Conservation (phyloP, 2,113 vertebrate genomes). For the Oreochromis spilurus region DNA sequence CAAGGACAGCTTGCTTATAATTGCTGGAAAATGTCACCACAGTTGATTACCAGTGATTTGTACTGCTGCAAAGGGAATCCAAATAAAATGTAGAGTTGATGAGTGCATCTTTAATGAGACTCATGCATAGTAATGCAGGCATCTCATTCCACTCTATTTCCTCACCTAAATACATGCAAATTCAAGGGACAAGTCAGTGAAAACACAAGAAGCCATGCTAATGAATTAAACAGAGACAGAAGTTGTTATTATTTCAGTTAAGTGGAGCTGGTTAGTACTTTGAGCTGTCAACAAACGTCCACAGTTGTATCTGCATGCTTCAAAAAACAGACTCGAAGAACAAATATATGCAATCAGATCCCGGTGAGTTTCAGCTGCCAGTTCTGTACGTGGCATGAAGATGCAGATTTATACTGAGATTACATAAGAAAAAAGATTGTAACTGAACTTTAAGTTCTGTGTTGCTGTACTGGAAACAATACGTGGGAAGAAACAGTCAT, state of each 20-base stretch:
- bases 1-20: conserved; percentile 60
- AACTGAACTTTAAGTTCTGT: not conserved
- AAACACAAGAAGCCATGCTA: conserved; percentile 13
- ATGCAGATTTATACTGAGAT: not conserved
- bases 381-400: not conserved
- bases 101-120: conserved; percentile 70
- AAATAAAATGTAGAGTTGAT: conserved; percentile 62
- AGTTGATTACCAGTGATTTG: conserved; percentile 74
- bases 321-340: not conserved
- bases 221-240: conserved; percentile 15
- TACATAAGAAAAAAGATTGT: not conserved
- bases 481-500: not conserved
- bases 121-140: conserved; percentile 57
- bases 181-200: conserved; percentile 20
- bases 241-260: conserved; percentile 16
- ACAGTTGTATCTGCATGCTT: not conserved
- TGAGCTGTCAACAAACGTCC: not conserved
- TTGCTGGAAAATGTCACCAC: conserved; percentile 71
- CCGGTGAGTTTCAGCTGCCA: not conserved
- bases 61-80: conserved; percentile 58
- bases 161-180: conserved; percentile 65
- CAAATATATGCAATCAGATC: not conserved
- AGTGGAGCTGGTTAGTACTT: not conserved
- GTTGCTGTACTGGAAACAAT: not conserved
- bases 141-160: conserved; percentile 53